Conservation (phyloP, 2,888 invertebrate genomes). For the Lasioglossum figueresi region DNA sequence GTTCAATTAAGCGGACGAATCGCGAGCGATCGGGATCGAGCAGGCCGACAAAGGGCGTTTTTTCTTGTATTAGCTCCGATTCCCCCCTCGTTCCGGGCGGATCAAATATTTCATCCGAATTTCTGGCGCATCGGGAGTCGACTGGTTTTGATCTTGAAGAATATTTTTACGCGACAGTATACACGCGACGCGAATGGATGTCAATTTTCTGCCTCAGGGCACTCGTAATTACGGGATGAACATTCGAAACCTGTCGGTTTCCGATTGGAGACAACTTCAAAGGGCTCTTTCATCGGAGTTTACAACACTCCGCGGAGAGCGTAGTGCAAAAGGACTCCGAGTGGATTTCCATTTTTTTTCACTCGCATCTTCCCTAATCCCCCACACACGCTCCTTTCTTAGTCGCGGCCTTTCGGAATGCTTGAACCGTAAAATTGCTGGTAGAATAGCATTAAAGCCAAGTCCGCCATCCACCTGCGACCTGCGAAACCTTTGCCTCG, state of each 20-base stretch:
- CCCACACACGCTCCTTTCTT: slow-evolving; percentile 16
- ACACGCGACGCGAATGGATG: slow-evolving; percentile 43
- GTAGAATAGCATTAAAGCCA: slow-evolving; percentile 77
- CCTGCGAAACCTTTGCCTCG: slow-evolving; percentile 8
- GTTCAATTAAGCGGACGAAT: neutral
- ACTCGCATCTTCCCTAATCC: slow-evolving; percentile 27
- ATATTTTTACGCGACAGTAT: slow-evolving; percentile 35
- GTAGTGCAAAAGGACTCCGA: slow-evolving; percentile 48
- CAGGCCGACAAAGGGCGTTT: neutral
- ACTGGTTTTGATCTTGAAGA: slow-evolving; percentile 6
- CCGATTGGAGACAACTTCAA: slow-evolving; percentile 68
- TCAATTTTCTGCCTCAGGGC: slow-evolving; percentile 63
- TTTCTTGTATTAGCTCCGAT: neutral
- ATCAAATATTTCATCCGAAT: slow-evolving; percentile 11
- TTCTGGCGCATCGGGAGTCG: slow-evolving; percentile 25
- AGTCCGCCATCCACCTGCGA: slow-evolving; percentile 69
- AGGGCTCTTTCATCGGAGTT: slow-evolving; percentile 67
- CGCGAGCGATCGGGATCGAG: neutral
- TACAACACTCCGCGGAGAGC: slow-evolving; percentile 55
- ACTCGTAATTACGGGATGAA: slow-evolving; percentile 68
- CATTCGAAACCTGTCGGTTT: slow-evolving; percentile 63
- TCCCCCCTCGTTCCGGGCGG: slow-evolving; percentile 3
- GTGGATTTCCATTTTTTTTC: slow-evolving; percentile 64
- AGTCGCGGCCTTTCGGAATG: slow-evolving; percentile 72
- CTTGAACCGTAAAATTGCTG: slow-evolving; percentile 80